Evolutionary conservation across 1,140 invertebrate genomes (phyloP).

Genomic region (Zophobas atratus): DNA sequence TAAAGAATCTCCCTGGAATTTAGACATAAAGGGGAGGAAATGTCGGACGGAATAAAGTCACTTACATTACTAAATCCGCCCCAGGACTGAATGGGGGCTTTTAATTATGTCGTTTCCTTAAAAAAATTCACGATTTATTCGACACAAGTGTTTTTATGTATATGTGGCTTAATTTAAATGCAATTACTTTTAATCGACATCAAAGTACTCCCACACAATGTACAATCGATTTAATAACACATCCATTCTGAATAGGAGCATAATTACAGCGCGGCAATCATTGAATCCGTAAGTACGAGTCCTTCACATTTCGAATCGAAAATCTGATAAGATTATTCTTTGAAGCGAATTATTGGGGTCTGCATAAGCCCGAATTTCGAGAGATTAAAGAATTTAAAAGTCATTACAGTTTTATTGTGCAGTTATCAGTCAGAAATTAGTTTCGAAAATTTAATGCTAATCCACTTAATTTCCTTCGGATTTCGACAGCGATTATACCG

Average conservation of each 20-base stretch:
- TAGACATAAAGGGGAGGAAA: slow-evolving; percentile 50
- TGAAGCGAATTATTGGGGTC: slow-evolving; percentile 21
- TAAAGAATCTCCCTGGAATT: slow-evolving; percentile 50
- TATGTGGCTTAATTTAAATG: not conserved
- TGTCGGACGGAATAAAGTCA: slow-evolving; percentile 54
- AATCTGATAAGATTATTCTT: slow-evolving; percentile 27
- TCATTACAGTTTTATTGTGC: slow-evolving; percentile 33
- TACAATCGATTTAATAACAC: slow-evolving; percentile 23
- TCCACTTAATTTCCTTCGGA: not conserved
- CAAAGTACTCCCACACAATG: not conserved
- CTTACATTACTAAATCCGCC: slow-evolving; percentile 43
- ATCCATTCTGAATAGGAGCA: not conserved
- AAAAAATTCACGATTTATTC: not conserved
- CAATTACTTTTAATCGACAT: not conserved
- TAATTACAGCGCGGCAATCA: not conserved
- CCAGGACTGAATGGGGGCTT: slow-evolving; percentile 28
- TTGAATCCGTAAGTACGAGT: slow-evolving; percentile 10
- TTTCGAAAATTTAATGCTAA: slow-evolving; percentile 27
- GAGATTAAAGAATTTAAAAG: slow-evolving; percentile 36
- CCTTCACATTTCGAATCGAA: slow-evolving; percentile 8
- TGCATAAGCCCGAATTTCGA: not conserved
- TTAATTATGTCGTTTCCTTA: slow-evolving; percentile 7
- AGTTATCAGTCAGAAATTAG: slow-evolving; percentile 20
- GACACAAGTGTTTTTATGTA: not conserved
- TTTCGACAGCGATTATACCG: not conserved